phyloP scores from a whole-genome alignment of 2,888 invertebrate species.

The Macrosoma leucophasiata region DNA sequence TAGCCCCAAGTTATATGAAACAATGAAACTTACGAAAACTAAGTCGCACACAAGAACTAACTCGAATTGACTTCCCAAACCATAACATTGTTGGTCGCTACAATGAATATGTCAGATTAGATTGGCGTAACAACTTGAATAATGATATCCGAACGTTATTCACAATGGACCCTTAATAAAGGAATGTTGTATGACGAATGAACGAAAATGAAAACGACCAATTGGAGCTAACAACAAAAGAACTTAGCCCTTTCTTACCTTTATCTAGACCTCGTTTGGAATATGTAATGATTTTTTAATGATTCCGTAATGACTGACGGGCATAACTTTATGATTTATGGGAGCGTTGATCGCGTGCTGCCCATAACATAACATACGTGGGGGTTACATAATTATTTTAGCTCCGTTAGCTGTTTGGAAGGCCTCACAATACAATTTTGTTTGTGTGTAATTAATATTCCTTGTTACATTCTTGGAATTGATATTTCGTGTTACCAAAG shows the following conservation, averaged over 20 bases:
- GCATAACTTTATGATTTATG: slow-evolving; percentile 59
- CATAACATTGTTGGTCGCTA: slow-evolving; percentile 36
- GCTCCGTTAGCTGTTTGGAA: slow-evolving; percentile 25
- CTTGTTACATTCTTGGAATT: slow-evolving; percentile 23
- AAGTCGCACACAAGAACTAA: slow-evolving; percentile 23
- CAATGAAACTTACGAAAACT: too few species aligned
- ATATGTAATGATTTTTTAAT: slow-evolving; percentile 69
- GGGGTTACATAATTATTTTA: slow-evolving; percentile 25
- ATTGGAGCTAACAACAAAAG: too few species aligned
- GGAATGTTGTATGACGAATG: too few species aligned
- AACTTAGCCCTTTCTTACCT: too few species aligned
- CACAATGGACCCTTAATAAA: slow-evolving; percentile 41
- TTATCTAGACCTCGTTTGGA: slow-evolving; percentile 15
- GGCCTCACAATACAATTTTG: slow-evolving; percentile 26
- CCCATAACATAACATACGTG: slow-evolving; percentile 20
- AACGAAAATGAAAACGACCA: too few species aligned
- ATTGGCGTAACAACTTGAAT: slow-evolving; percentile 60
- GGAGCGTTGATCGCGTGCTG: slow-evolving; percentile 50
- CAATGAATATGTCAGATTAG: slow-evolving; percentile 58
- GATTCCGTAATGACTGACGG: slow-evolving; percentile 63
- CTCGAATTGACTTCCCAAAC: slow-evolving; percentile 31
- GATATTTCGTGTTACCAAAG: slow-evolving; percentile 19
- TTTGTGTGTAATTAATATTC: slow-evolving; percentile 33
- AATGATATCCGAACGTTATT: slow-evolving; percentile 54
- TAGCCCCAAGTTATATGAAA: too few species aligned